Conservation (phyloP, 2,113 vertebrate species). For the Anarhynchus alexandrinus region DNA sequence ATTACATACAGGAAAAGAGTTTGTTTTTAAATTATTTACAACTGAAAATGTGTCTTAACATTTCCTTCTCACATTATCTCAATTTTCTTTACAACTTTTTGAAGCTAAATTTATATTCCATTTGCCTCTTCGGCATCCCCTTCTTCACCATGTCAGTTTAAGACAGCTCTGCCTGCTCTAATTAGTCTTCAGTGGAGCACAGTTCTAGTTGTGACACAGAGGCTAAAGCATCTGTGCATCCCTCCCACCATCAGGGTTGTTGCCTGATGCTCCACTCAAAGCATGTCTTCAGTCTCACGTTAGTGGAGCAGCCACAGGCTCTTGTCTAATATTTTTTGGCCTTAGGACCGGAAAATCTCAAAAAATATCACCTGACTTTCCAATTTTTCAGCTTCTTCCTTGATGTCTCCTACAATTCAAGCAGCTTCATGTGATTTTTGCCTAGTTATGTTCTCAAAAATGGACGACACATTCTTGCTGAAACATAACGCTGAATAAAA, state of each 20-base stretch:
- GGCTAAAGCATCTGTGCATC: background rate
- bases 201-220: background rate
- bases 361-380: background rate
- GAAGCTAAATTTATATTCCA: background rate
- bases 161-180: background rate
- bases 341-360: background rate
- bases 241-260: background rate
- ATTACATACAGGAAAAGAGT: background rate
- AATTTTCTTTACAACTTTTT: background rate
- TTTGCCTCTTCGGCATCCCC: background rate
- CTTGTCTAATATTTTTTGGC: background rate
- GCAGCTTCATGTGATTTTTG: accelerated
- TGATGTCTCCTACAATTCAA: background rate
- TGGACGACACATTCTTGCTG: background rate
- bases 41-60: background rate
- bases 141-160: accelerated
- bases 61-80: background rate
- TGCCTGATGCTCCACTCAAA: background rate
- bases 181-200: background rate
- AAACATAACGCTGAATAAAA: background rate
- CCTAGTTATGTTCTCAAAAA: background rate
- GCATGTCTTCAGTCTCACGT: background rate
- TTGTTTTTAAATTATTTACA: background rate
- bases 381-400: background rate
- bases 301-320: background rate